Conservation (phyloP, 2,797 vertebrate genomes). For the Brotogeris chrysoptera region DNA sequence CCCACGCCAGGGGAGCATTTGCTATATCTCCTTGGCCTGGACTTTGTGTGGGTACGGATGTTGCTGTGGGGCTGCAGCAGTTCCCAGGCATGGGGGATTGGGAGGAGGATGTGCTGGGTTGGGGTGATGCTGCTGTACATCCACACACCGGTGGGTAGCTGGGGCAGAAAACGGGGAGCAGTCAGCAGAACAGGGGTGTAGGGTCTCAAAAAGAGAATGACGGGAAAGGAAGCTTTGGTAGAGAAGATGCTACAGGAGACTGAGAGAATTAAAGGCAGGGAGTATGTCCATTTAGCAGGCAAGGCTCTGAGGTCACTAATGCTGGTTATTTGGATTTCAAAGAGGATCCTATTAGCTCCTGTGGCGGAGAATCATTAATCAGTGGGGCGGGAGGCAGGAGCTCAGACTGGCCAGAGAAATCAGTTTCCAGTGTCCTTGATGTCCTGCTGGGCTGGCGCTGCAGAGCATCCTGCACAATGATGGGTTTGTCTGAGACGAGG, state of each 20-base stretch:
- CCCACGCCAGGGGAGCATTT: background rate
- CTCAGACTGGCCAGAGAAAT: constrained; percentile 9
- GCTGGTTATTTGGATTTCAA: constrained; percentile 50
- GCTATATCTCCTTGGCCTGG: background rate
- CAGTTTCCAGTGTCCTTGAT: constrained; percentile 48
- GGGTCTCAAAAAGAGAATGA: background rate
- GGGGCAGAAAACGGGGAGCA: background rate
- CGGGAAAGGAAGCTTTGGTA: background rate
- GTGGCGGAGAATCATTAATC: constrained; percentile 20
- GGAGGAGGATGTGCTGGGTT: background rate
- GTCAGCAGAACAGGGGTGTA: background rate
- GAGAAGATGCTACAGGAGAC: background rate
- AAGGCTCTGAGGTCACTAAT: constrained; percentile 39
- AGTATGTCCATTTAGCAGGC: background rate
- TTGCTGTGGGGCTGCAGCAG: background rate
- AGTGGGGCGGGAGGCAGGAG: constrained; percentile 3
- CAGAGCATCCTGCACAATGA: background rate
- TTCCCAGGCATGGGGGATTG: background rate
- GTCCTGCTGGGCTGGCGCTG: constrained; percentile 7
- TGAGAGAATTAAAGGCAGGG: background rate
- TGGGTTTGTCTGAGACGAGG: background rate
- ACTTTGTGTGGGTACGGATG: background rate
- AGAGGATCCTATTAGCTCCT: constrained; percentile 44
- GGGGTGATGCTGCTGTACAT: background rate
- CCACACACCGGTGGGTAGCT: background rate